These are phyloP conservation scores for Chaetodon trifasciatus DNA, from an alignment of 2,797 vertebrate genomes.

Conservation along the genomic window DNA sequence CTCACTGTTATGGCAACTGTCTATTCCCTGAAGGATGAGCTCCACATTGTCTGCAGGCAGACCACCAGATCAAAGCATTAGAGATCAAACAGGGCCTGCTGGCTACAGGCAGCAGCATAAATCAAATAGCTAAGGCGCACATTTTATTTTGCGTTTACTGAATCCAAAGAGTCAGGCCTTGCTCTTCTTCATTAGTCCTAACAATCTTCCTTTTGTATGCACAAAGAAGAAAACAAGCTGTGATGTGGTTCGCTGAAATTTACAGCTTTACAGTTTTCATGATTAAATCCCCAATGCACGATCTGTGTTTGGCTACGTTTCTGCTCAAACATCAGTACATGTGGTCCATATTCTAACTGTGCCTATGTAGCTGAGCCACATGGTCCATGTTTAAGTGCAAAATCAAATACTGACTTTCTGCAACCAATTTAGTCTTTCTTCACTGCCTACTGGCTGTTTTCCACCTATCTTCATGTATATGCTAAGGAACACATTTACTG, in stretches of 20 bases:
- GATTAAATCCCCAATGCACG: slow-evolving; percentile 1
- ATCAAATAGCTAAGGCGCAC: slow-evolving; percentile 4
- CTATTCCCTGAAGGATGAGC: slow-evolving; percentile 92
- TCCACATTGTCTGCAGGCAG: slow-evolving; percentile 92
- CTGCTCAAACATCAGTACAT: slow-evolving; percentile 10
- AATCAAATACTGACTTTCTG: slow-evolving; percentile 1
- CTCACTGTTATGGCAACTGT: slow-evolving; percentile 89
- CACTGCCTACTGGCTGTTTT: neutral
- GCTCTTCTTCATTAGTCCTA: slow-evolving; percentile 1
- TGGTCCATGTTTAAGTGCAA: slow-evolving; percentile 15
- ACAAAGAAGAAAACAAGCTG: neutral
- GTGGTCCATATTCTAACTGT: slow-evolving; percentile 10
- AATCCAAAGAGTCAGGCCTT: slow-evolving; percentile 16
- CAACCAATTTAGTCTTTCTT: neutral
- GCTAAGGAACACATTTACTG: neutral
- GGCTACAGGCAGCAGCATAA: slow-evolving; percentile 19
- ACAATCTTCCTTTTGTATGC: neutral
- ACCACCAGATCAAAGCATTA: slow-evolving; percentile 44
- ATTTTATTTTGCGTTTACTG: slow-evolving; percentile 1
- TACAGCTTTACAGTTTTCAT: slow-evolving; percentile 1
- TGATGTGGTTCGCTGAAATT: slow-evolving; percentile 14
- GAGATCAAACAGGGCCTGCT: slow-evolving; percentile 31
- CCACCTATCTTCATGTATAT: neutral
- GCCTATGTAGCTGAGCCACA: slow-evolving; percentile 7
- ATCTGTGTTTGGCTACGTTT: neutral